Base-by-base conservation (phyloP, 2,888 invertebrate species). In the Oeneis ivallda region DNA sequence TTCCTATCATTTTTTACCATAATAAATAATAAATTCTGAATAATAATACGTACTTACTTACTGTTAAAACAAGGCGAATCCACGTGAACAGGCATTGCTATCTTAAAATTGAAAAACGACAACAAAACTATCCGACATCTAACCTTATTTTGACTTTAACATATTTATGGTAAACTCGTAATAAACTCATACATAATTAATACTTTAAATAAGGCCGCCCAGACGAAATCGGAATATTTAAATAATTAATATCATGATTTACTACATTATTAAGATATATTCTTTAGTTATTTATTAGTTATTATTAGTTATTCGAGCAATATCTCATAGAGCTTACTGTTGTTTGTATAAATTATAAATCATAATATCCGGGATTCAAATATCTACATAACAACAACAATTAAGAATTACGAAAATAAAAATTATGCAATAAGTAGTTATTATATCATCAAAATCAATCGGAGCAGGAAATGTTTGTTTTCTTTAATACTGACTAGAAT, bases 151-250 rank as follows among this genome's bases (percentile, higher is more conserved):
- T 72, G 70, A 68, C 65, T 64, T 65, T 60, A 72, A 72, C 71
- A 72, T 74, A 70, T 74, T 74, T 75, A 76, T 70, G 72, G 67
- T 62, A 65, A 64, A 66, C 52, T 69, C 26, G n/a, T 26, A 53
- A n/a, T n/a, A n/a, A n/a, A 15, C 5, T 57, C 4, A 67, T 71
- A 68, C 69, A 72, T 74, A 71, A 71, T 73, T 72, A 72, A 71
- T 69, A 62, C 64, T 66, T 68, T 69, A 72, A 70, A 74, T 68
- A 64, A 70, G 60, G 58, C 62, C 60, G 66, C 49, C 9, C 65
- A 57, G 41, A 54, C 52, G 52, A 65, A 43, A 61, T 43, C 52
- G 39, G 58, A 62, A 65, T 68, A 65, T 70, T 68, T 65, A 64
- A 70, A 66, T 68, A 68, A 68, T 62, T 65, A 64, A 64, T 65